Evolutionary conservation across 1,140 invertebrate genomes (phyloP).

Genomic region (Stratiolaelaps scimitus): DNA sequence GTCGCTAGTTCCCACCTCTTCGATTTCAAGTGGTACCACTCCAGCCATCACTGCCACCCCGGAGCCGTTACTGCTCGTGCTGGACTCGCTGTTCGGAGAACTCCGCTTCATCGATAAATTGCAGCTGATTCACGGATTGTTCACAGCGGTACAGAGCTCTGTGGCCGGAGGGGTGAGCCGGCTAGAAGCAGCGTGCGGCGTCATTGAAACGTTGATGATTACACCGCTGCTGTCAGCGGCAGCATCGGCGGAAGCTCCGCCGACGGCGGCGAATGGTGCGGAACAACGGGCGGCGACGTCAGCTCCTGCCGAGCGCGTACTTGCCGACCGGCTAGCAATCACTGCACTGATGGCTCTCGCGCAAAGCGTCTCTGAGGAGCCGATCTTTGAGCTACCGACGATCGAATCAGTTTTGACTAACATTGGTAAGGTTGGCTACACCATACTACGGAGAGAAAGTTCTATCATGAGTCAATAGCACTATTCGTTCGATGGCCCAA

Average conservation of each 20-base stretch:
- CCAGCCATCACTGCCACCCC: not conserved
- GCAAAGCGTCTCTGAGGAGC: too few relatives aligned
- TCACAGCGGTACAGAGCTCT: not conserved
- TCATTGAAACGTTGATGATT: not conserved
- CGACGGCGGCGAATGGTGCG: too few relatives aligned
- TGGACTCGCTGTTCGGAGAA: slow-evolving; percentile 25
- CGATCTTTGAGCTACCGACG: too few relatives aligned
- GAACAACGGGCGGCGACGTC: not conserved
- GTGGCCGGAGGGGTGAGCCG: slow-evolving; percentile 8
- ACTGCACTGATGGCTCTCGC: not conserved
- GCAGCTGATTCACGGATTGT: slow-evolving; percentile 6
- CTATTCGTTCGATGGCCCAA: too few relatives aligned
- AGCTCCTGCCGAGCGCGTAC: not conserved
- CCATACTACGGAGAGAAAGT: too few relatives aligned
- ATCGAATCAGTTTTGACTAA: too few relatives aligned
- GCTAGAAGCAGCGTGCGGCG: not conserved
- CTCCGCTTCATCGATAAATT: slow-evolving; percentile 21
- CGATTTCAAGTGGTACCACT: too few relatives aligned
- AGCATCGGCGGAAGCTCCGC: too few relatives aligned
- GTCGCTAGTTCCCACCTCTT: not conserved
- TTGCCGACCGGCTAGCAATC: not conserved
- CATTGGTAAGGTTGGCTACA: too few relatives aligned
- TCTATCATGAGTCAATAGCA: too few relatives aligned
- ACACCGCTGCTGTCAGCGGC: not conserved
- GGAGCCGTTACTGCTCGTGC: not conserved